Conservation (phyloP, 1,140 invertebrate genomes). For the Plectrocnemia conspersa region DNA sequence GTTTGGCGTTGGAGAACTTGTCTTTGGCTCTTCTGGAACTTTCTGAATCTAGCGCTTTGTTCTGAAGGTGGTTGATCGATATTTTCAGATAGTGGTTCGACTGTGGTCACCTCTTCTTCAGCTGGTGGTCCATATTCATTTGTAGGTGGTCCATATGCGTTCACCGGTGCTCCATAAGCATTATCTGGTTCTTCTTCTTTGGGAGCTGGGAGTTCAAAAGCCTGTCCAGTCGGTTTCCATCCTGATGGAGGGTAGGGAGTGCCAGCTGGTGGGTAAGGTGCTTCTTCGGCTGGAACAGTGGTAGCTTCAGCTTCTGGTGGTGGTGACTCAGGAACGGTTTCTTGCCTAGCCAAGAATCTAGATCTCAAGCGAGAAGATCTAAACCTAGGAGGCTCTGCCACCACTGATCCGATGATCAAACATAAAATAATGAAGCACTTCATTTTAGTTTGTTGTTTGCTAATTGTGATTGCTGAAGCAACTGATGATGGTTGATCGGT, state of each 20-base stretch:
- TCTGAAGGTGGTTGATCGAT: background rate
- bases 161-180: no score
- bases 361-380: conserved; percentile 21
- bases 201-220: conserved; percentile 43
- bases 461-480: no score
- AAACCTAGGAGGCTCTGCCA: conserved; percentile 27
- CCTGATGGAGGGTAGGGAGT: conserved; percentile 40
- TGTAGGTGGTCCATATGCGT: conserved; percentile 43
- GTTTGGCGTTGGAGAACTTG: conserved; percentile 2
- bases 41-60: conserved; percentile 17
- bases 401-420: background rate
- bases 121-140: conserved; percentile 45
- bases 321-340: conserved; percentile 16
- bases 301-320: no score
- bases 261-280: conserved; percentile 28
- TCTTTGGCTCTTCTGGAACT: conserved; percentile 6
- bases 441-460: conserved; percentile 24
- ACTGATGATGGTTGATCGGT: conserved; percentile 15
- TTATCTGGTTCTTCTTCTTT: conserved; percentile 38
- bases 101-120: background rate
- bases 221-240: conserved; percentile 40
- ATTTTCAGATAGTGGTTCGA: conserved; percentile 12
- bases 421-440: conserved; percentile 23
- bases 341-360: conserved; percentile 25
- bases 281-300: conserved; percentile 37